Conservation (phyloP, 2,888 invertebrate species). For the Globia sparganii region DNA sequence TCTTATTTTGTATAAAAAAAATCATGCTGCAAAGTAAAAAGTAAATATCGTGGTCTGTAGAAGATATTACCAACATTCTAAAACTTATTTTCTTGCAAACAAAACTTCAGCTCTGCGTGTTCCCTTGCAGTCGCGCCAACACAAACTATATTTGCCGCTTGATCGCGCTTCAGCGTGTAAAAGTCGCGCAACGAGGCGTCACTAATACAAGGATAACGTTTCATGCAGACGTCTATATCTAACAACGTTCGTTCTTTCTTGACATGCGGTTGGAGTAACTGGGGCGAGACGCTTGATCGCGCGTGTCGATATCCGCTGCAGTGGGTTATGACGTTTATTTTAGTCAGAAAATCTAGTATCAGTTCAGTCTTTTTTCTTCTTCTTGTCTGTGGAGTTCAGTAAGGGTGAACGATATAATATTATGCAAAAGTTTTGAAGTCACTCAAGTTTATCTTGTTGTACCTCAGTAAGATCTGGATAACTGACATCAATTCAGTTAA, state of each 20-base stretch:
- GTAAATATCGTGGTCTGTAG: neutral
- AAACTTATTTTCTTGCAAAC: slow-evolving; percentile 18
- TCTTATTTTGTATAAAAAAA: neutral
- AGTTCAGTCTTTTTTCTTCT: neutral
- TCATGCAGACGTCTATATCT: slow-evolving; percentile 60
- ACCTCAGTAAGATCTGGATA: no score
- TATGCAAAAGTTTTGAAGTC: no score
- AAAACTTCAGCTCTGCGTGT: slow-evolving; percentile 24
- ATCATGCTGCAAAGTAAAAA: neutral
- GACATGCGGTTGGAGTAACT: slow-evolving; percentile 36
- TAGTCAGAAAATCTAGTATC: neutral
- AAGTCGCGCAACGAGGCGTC: slow-evolving; percentile 50
- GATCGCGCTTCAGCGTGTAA: slow-evolving; percentile 46
- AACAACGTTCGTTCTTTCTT: slow-evolving; percentile 36
- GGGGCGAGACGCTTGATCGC: slow-evolving; percentile 32
- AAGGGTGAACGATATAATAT: no score
- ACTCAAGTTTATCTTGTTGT: no score
- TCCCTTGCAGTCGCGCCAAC: slow-evolving; percentile 31
- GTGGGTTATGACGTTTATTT: slow-evolving; percentile 27
- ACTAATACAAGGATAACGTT: slow-evolving; percentile 63
- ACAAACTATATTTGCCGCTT: slow-evolving; percentile 55
- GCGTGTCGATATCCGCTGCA: slow-evolving; percentile 27
- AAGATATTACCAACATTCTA: slow-evolving; percentile 9
- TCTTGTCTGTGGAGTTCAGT: neutral
- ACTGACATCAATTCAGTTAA: no score